Conservation (phyloP, 2,888 invertebrate species). For the Ornithoptera priamus region DNA sequence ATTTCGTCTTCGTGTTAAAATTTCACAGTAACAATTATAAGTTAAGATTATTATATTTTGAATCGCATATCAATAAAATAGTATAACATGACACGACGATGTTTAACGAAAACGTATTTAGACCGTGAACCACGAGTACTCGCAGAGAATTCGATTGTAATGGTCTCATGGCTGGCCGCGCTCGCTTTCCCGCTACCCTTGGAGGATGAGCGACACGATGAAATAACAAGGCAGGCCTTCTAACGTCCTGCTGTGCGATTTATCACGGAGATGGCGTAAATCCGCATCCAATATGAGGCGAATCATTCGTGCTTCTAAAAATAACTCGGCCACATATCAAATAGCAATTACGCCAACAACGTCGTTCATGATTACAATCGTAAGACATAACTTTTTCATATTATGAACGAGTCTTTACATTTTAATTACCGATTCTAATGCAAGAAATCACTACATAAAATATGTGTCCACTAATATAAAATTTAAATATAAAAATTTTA, state of each 20-base stretch:
- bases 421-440: no score
- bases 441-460: neutral
- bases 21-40: neutral
- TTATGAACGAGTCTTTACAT: no score
- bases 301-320: neutral
- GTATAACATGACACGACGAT: neutral
- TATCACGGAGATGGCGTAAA: conserved; percentile 47
- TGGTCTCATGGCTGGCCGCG: conserved; percentile 60
- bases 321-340: neutral
- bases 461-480: no score
- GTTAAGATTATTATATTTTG: neutral
- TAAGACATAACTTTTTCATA: no score
- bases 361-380: no score
- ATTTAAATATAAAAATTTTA: no score
- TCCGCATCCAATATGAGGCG: neutral
- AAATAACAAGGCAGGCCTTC: conserved; percentile 52
- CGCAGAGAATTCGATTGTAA: conserved; percentile 66
- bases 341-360: no score
- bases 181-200: conserved; percentile 41
- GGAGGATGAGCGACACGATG: conserved; percentile 62
- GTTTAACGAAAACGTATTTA: conserved; percentile 45
- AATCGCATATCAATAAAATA: neutral
- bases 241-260: conserved; percentile 37
- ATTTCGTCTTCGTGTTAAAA: neutral
- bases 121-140: conserved; percentile 70